These are phyloP conservation scores for Drosophila quinaria DNA, from an alignment of 2,888 invertebrate species.

Conservation along the genomic window DNA sequence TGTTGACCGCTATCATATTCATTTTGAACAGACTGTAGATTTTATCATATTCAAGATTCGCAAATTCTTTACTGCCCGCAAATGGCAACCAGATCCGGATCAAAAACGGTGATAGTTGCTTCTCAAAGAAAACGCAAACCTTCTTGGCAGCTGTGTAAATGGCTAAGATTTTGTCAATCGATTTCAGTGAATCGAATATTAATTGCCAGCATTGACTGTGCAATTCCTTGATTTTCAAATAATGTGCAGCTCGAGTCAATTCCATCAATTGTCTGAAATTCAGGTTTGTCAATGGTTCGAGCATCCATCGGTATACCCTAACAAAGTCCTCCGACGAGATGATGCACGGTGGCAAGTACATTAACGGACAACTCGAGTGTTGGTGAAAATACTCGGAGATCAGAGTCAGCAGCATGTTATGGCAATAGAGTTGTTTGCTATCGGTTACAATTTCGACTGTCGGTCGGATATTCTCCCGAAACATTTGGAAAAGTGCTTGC, in stretches of 20 bases:
- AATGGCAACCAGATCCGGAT: constrained; percentile 30
- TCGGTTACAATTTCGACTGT: constrained; percentile 22
- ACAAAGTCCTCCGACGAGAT: constrained; percentile 30
- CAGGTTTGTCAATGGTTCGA: constrained; percentile 7
- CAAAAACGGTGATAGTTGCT: constrained; percentile 11
- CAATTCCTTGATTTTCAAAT: constrained; percentile 27
- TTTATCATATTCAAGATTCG: background rate
- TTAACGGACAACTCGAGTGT: background rate
- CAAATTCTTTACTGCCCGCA: constrained; percentile 28
- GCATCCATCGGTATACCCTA: constrained; percentile 38
- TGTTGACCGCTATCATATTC: constrained; percentile 36
- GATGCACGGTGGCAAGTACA: constrained; percentile 29
- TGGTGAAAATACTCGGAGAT: constrained; percentile 22
- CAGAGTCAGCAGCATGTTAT: constrained; percentile 25
- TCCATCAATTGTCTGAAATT: constrained; percentile 14
- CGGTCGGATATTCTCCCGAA: constrained; percentile 29
- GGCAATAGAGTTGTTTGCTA: constrained; percentile 29
- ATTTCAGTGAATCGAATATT: background rate
- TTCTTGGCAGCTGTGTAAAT: background rate
- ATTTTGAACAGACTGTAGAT: constrained; percentile 10
- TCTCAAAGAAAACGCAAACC: background rate
- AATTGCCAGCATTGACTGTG: constrained; percentile 7
- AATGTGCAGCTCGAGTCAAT: constrained; percentile 21
- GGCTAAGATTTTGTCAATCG: background rate
- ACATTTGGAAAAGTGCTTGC: background rate